A percentile compares a stretch with the other conserved stretches of the same genome.
These are phyloP conservation scores for Dinomys branickii DNA, from an alignment of 2,113 vertebrate genomes.

Conservation along the genomic window DNA sequence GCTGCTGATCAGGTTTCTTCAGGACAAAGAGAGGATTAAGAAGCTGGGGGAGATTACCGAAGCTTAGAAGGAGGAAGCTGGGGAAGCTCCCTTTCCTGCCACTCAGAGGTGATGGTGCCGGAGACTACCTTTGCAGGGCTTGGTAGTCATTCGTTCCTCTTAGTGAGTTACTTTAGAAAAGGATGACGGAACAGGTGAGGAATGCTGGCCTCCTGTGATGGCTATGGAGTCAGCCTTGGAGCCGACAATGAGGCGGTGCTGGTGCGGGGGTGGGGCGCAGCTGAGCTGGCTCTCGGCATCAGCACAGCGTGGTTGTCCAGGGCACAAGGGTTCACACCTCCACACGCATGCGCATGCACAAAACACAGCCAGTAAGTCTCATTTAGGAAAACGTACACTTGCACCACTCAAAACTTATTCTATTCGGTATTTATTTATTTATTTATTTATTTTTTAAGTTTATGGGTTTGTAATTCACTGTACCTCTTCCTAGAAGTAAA, in stretches of 20 bases:
- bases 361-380: neutral
- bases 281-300: neutral
- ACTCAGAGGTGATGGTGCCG: neutral
- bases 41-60: constrained; percentile 51
- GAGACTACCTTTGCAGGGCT: neutral
- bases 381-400: neutral
- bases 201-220: neutral
- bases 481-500: constrained; percentile 47
- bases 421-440: neutral
- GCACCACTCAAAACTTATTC: neutral
- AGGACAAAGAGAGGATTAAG: constrained; percentile 35
- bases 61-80: constrained; percentile 64
- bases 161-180: neutral
- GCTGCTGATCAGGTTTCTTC: constrained; percentile 58
- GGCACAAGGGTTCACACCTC: neutral
- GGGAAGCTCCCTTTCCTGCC: constrained; percentile 48
- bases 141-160: constrained; percentile 8
- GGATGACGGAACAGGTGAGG: constrained; percentile 15
- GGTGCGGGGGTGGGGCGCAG: no score
- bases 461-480: constrained; percentile 43
- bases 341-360: no score
- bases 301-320: neutral
- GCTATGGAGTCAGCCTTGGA: constrained; percentile 21
- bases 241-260: neutral
- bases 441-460: neutral